A percentile compares a stretch with the other conserved stretches of the same genome.
These are phyloP conservation scores for Mellilla xanthometata DNA, from an alignment of 2,888 invertebrate genomes.

Conservation along the genomic window DNA sequence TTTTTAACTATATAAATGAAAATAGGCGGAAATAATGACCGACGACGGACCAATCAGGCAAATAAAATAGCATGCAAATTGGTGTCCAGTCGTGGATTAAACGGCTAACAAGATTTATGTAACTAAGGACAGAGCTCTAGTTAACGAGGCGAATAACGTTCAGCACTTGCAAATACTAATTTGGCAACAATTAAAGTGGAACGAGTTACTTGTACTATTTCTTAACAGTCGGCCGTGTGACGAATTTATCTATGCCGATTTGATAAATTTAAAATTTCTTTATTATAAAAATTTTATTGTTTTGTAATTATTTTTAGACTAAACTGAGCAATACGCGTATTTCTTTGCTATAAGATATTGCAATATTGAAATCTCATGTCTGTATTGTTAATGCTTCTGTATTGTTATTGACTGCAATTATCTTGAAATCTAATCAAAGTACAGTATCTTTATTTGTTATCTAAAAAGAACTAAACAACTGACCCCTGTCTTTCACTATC, in stretches of 20 bases:
- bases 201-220: slow-evolving; percentile 39
- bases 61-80: slow-evolving; percentile 12
- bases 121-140: slow-evolving; percentile 12
- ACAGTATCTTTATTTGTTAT: too few species aligned
- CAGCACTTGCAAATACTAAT: slow-evolving; percentile 35
- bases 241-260: slow-evolving; percentile 33
- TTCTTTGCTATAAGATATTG: too few species aligned
- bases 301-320: slow-evolving; percentile 14
- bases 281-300: slow-evolving; percentile 12
- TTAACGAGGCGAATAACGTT: slow-evolving; percentile 17
- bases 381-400: too few species aligned
- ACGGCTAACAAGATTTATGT: slow-evolving; percentile 12
- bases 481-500: slow-evolving; percentile 27
- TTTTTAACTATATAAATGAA: neutral
- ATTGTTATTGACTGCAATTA: slow-evolving; percentile 2
- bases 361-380: too few species aligned
- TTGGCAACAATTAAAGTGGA: slow-evolving; percentile 38
- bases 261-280: slow-evolving; percentile 33
- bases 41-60: slow-evolving; percentile 11
- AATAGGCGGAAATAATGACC: neutral
- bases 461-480: too few species aligned
- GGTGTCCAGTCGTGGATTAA: slow-evolving; percentile 6
- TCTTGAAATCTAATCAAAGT: slow-evolving; percentile 10
- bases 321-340: too few species aligned
- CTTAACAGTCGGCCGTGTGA: slow-evolving; percentile 33